These are phyloP conservation scores for Dryobates pubescens DNA, from an alignment of 2,797 vertebrate species.

Conservation along the genomic window DNA sequence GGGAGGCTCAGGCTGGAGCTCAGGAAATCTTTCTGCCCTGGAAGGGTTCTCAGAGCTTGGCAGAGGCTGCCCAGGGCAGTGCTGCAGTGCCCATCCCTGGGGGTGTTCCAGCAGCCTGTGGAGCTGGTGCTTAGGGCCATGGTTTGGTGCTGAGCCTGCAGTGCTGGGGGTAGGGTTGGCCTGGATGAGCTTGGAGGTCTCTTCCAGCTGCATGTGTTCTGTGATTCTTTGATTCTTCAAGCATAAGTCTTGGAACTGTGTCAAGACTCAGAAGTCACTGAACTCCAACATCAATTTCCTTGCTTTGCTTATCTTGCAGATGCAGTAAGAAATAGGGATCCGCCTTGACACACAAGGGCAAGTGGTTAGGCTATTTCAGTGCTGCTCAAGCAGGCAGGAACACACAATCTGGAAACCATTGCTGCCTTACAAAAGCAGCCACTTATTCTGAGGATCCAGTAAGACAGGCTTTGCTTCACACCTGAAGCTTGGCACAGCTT, in stretches of 20 bases:
- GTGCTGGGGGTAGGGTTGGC: too few species aligned
- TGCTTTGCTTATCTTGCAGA: not conserved
- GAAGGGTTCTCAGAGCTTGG: too few species aligned
- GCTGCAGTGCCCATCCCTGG: too few species aligned
- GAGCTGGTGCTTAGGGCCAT: too few species aligned
- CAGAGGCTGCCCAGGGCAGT: too few species aligned
- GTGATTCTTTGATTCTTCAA: not conserved
- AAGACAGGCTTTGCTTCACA: not conserved
- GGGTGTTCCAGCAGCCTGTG: too few species aligned
- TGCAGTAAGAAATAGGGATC: not conserved
- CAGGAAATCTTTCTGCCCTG: too few species aligned
- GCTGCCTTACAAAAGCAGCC: not conserved
- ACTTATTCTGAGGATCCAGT: not conserved
- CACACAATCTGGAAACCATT: not conserved
- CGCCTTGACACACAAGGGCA: not conserved
- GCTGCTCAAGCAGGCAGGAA: not conserved
- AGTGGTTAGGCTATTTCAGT: not conserved
- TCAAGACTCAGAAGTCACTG: not conserved
- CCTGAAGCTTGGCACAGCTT: conserved; percentile 9
- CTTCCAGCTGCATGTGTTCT: too few species aligned
- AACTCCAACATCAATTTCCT: not conserved
- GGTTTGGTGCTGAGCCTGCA: too few species aligned
- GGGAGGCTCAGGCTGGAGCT: too few species aligned
- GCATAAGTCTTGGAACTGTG: not conserved
- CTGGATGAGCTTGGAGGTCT: too few species aligned